These are phyloP conservation scores for Engraulis encrasicolus DNA, from an alignment of 2,113 vertebrate genomes.

Conservation along the genomic window DNA sequence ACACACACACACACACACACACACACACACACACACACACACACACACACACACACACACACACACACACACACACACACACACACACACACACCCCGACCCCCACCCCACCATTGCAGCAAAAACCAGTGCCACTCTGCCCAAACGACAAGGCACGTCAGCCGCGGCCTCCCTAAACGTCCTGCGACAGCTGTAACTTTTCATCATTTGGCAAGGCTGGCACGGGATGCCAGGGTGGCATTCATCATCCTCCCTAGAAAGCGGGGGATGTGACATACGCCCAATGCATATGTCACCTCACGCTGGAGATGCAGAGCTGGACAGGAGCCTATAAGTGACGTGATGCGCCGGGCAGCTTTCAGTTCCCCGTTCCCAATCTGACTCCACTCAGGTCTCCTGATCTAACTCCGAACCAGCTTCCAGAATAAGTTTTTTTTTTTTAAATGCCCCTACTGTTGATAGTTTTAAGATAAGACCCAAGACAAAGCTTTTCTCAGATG, in stretches of 20 bases:
- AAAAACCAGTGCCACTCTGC: slow-evolving; percentile 28
- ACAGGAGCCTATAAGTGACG: slow-evolving; percentile 57
- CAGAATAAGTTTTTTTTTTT: slow-evolving; percentile 2
- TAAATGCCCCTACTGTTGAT: no score
- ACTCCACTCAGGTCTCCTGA: no score
- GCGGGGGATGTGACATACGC: slow-evolving; percentile 59
- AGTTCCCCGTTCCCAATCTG: no score
- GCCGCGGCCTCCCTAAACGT: slow-evolving; percentile 65
- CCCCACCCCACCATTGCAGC: no score
- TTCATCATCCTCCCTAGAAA: slow-evolving; percentile 80
- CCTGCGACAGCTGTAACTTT: slow-evolving; percentile 67
- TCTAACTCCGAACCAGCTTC: no score
- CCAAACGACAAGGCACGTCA: slow-evolving; percentile 60
- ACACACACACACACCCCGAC: no score
- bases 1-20: no score
- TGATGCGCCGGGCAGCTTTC: slow-evolving; percentile 54
- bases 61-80: no score
- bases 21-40: no score
- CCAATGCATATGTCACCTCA: slow-evolving; percentile 74
- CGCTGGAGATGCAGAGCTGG: slow-evolving; percentile 66
- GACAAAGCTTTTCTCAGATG: no score
- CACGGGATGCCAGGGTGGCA: slow-evolving; percentile 72
- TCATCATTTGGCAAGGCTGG: slow-evolving; percentile 59
- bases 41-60: no score
- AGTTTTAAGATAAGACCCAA: no score